Conservation (phyloP, 1,140 invertebrate genomes). For the Archivesica marissinica region DNA sequence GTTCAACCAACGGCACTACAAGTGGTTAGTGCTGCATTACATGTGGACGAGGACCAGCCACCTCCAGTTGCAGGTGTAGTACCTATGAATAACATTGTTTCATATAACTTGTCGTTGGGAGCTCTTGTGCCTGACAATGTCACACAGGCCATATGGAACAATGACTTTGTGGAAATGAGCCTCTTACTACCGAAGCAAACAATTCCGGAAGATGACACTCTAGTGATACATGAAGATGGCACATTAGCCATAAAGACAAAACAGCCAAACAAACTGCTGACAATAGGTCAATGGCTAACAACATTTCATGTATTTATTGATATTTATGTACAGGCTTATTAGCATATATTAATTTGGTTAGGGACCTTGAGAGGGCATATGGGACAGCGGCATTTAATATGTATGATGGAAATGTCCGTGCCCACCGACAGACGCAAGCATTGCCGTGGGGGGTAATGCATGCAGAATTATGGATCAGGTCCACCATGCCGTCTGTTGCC, state of each 20-base stretch:
- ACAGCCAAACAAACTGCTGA: not conserved
- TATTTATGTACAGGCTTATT: not conserved
- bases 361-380: slow-evolving; percentile 5
- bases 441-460: not conserved
- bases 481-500: no score
- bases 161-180: not conserved
- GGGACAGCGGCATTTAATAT: not conserved
- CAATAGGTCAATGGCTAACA: not conserved
- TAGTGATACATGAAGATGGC: not conserved
- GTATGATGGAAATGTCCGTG: not conserved
- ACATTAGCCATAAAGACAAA: not conserved
- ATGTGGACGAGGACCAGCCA: no score
- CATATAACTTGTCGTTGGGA: not conserved
- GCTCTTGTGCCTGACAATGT: not conserved
- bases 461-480: not conserved
- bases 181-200: not conserved
- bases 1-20: no score
- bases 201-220: not conserved
- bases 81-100: not conserved
- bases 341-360: not conserved
- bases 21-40: no score
- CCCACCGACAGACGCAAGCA: not conserved
- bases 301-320: not conserved
- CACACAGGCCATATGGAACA: not conserved
- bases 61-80: not conserved